A percentile compares a stretch with the other conserved stretches of the same genome.
phyloP scores from a whole-genome alignment of 2,888 invertebrate genomes.

The Melieria crassipennis region DNA sequence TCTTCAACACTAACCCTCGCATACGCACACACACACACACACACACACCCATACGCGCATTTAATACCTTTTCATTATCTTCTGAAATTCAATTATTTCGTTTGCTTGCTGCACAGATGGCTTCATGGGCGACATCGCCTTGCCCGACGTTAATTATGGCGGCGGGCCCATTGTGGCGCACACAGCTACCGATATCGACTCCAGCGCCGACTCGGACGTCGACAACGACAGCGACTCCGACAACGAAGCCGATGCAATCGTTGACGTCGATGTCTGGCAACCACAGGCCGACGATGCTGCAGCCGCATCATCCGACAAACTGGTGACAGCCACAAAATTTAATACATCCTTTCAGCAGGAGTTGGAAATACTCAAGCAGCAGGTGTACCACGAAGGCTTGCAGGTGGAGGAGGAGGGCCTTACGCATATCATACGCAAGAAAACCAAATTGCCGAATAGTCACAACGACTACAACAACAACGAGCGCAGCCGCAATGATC shows the following conservation, averaged over 20 bases:
- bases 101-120: constrained; percentile 71
- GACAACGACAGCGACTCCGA: background rate
- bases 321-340: constrained; percentile 55
- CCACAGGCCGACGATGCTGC: constrained; percentile 45
- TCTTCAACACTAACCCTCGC: too few relatives aligned
- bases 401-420: constrained; percentile 87
- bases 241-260: background rate
- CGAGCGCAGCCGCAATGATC: constrained; percentile 61
- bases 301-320: constrained; percentile 31
- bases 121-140: constrained; percentile 86
- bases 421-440: constrained; percentile 77
- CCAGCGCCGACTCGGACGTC: background rate
- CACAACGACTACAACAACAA: constrained; percentile 67
- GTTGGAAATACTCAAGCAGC: constrained; percentile 83
- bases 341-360: constrained; percentile 79
- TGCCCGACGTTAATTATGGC: constrained; percentile 70
- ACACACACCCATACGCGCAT: constrained; percentile 11
- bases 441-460: constrained; percentile 73
- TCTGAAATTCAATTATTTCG: constrained; percentile 18
- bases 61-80: constrained; percentile 11
- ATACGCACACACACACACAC: background rate
- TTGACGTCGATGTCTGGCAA: constrained; percentile 20
- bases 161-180: constrained; percentile 51
- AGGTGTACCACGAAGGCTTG: constrained; percentile 81
- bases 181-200: constrained; percentile 35